phyloP scores from a whole-genome alignment of 2,797 vertebrate genomes.

The Saxicola maurus region DNA sequence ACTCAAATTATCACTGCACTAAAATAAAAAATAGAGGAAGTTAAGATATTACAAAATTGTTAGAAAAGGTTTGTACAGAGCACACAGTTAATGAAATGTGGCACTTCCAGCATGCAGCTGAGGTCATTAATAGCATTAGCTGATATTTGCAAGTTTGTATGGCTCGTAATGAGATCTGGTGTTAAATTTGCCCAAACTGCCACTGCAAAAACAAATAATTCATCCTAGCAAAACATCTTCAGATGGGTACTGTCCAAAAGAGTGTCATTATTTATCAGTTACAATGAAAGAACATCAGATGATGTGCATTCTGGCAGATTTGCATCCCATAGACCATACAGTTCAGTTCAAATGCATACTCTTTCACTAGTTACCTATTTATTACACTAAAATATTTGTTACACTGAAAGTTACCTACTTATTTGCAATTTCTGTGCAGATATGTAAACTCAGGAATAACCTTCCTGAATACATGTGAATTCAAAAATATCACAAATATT shows the following conservation, averaged over 20 bases:
- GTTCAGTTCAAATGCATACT: background rate
- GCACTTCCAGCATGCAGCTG: background rate
- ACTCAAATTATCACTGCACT: background rate
- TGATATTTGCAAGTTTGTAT: background rate
- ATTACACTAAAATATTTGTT: background rate
- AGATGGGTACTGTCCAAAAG: background rate
- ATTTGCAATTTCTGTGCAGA: background rate
- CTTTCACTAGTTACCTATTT: background rate
- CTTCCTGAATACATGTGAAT: background rate
- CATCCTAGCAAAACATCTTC: background rate
- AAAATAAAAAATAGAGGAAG: background rate
- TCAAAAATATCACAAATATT: background rate
- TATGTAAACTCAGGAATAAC: background rate
- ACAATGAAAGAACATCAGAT: background rate
- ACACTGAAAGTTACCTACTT: background rate
- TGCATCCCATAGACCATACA: background rate
- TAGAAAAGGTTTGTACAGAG: background rate
- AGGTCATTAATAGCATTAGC: background rate
- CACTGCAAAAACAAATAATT: background rate
- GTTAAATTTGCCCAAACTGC: background rate
- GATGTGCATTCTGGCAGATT: background rate
- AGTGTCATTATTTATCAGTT: background rate
- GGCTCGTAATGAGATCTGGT: background rate
- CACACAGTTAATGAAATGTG: background rate
- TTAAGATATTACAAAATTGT: background rate